Conservation (phyloP, 2,797 vertebrate species). For the Acrocephalus scirpaceus region DNA sequence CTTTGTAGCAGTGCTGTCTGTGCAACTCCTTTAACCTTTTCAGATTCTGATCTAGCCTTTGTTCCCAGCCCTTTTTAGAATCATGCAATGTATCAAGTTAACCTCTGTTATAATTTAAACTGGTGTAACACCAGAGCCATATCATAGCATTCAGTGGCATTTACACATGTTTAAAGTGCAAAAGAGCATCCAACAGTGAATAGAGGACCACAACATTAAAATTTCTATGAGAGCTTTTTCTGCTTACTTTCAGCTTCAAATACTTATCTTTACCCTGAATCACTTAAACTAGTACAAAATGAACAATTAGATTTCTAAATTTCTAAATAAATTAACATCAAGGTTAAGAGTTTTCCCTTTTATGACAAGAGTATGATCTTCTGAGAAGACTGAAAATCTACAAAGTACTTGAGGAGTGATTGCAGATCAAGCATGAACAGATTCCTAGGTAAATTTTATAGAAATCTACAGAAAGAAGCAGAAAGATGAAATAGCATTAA, state of each 20-base stretch:
- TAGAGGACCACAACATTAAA: neutral
- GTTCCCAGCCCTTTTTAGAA: constrained; percentile 31
- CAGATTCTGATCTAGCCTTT: constrained; percentile 26
- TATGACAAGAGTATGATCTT: neutral
- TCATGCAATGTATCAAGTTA: neutral
- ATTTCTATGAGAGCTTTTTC: neutral
- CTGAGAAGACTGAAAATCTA: neutral
- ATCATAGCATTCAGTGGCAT: neutral
- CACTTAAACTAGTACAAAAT: neutral
- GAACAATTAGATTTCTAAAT: neutral
- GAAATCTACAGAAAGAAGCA: neutral
- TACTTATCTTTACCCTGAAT: neutral
- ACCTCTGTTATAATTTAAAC: constrained; percentile 34
- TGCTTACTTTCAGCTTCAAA: neutral
- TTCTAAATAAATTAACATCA: constrained; percentile 3
- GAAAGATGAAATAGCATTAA: neutral
- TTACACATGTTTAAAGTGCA: constrained; percentile 26
- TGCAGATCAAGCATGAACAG: neutral
- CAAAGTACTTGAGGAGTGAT: neutral
- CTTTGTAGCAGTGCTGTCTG: neutral
- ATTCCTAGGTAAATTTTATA: neutral
- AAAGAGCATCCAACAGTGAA: constrained; percentile 9
- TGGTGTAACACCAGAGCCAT: neutral
- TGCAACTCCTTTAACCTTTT: constrained; percentile 39
- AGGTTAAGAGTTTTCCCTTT: neutral